A percentile compares a stretch with the other conserved stretches of the same genome.
phyloP scores from a whole-genome alignment of 2,113 vertebrate genomes.

The Gallinago jamesoni region DNA sequence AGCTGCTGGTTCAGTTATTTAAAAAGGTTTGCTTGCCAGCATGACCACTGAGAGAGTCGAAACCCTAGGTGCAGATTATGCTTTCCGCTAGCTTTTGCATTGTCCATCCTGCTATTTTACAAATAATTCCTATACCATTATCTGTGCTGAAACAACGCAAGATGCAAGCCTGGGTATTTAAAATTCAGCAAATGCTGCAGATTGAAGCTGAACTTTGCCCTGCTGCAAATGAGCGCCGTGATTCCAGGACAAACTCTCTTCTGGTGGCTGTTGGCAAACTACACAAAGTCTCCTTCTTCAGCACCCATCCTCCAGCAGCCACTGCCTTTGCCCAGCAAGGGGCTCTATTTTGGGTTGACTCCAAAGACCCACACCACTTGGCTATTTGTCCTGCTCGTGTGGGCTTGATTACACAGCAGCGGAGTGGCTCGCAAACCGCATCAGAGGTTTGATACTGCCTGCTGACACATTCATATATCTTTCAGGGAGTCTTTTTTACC shows the following conservation, averaged over 20 bases:
- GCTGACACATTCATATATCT: background rate
- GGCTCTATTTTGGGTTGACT: rapidly evolving
- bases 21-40: background rate
- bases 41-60: background rate
- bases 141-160: background rate
- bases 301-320: background rate
- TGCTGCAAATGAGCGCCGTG: background rate
- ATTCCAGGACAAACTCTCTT: background rate
- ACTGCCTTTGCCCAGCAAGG: rapidly evolving
- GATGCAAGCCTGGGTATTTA: background rate
- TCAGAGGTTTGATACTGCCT: background rate
- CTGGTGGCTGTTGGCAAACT: background rate
- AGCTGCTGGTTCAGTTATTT: background rate
- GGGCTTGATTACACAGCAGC: background rate
- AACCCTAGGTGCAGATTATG: background rate
- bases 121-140: background rate
- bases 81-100: background rate
- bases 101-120: background rate
- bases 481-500: background rate
- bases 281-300: background rate
- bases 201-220: background rate
- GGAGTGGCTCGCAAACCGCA: background rate
- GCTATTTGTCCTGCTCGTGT: background rate
- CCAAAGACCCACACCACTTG: background rate
- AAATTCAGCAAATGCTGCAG: background rate